Evolutionary conservation across 2,797 vertebrate genomes (phyloP), one percentile per base, ranked within the genome.

Genomic region (Propithecus perrieri): DNA sequence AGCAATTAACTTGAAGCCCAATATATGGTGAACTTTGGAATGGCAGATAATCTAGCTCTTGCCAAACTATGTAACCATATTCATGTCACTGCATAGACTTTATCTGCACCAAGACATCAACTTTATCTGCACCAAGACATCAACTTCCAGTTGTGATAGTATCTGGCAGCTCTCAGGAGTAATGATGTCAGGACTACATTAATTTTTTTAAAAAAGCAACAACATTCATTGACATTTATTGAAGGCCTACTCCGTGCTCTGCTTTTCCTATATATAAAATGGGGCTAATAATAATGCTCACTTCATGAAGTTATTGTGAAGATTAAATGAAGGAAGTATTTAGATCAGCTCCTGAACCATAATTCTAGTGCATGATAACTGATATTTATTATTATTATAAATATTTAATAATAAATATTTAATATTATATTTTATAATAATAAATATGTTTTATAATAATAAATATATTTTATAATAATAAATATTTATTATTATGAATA

Each of bases 261-360:
- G 15, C 48, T 93, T 86, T 87, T 81, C 48, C 69, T 80, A 28
- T 22, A 11, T 71, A 41, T 63, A 93, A 93, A 81, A 48, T 84
- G 11, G 24, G 11, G 24, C 28, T 85, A 63, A 35, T 57, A 85
- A 76, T 89, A 87, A 79, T 61, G 43, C 2, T 12, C 3, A 85
- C 4, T 78, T 81, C 30, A 65, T 30, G 53, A 88, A 67, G 30
- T 61, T 89, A 59, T 94, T 41, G 26, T 86, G 48, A 91, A 41
- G 81, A 81, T 94, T 92, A 94, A 94, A 63, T 78, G 75, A 83
- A 53, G 35, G 35, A 83, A 72, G 22, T 22, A 83, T 38, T 76
- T 83, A 71, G 67, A 86, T 89, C 35, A 92, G 50, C 10, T 74
- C 14, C 55, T 94, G 63, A 85, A 85, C 20, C 30, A 71, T 65